Evolutionary conservation across 2,797 vertebrate genomes (phyloP).

Genomic region (Trachops cirrhosus): DNA sequence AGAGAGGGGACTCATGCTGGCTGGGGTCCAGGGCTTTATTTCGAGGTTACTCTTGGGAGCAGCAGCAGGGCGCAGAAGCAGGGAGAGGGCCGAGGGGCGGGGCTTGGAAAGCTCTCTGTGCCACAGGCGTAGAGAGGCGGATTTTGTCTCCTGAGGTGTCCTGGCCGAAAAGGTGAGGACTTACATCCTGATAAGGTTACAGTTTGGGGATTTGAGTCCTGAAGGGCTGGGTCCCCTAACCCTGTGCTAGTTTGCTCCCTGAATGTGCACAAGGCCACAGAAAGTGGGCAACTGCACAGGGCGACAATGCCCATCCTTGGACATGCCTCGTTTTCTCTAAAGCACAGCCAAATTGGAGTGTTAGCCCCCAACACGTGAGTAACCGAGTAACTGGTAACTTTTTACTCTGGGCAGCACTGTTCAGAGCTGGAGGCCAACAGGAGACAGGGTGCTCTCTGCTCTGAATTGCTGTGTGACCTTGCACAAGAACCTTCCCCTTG

Average conservation of each 20-base stretch:
- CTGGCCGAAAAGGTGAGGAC: not conserved
- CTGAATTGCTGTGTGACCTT: not conserved
- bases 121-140: not conserved
- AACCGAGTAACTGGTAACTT: not conserved
- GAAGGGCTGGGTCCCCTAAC: not conserved
- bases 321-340: not conserved
- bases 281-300: not conserved
- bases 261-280: not conserved
- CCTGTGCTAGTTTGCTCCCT: not conserved
- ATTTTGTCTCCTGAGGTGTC: not conserved
- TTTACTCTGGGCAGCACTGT: not conserved
- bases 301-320: not conserved
- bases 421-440: not conserved
- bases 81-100: too few relatives aligned
- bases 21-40: not conserved
- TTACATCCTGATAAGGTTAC: not conserved
- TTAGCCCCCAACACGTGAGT: not conserved
- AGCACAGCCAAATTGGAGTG: not conserved
- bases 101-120: not conserved
- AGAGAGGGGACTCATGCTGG: not conserved
- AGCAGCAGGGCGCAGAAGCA: not conserved
- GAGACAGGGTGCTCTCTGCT: not conserved
- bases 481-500: not conserved
- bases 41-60: not conserved
- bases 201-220: not conserved